Conservation (phyloP, 2,113 vertebrate genomes). For the Himantopus leucocephalus region DNA sequence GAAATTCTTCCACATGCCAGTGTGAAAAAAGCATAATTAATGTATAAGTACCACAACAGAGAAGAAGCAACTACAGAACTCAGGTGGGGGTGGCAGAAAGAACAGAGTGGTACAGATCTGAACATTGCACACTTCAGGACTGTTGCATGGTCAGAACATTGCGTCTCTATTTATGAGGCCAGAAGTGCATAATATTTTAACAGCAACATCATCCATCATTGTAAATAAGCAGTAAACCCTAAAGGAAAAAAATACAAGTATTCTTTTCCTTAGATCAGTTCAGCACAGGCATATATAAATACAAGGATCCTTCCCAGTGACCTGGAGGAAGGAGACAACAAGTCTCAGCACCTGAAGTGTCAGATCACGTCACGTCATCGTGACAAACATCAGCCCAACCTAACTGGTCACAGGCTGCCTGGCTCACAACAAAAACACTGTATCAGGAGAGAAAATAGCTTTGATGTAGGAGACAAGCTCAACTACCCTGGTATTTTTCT, state of each 20-base stretch:
- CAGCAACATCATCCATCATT: background rate
- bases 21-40: background rate
- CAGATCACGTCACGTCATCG: background rate
- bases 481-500: background rate
- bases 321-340: background rate
- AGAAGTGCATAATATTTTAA: background rate
- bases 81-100: background rate
- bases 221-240: background rate
- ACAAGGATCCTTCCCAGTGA: background rate
- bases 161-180: background rate
- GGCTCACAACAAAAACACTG: background rate
- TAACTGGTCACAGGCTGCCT: background rate
- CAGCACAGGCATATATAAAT: background rate
- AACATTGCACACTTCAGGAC: background rate
- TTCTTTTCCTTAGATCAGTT: background rate
- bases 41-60: background rate
- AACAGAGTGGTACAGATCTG: background rate
- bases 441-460: background rate
- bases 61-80: background rate
- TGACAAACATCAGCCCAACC: background rate
- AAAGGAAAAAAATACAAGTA: background rate
- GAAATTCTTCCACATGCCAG: background rate
- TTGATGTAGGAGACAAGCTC: fast-evolving
- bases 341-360: background rate
- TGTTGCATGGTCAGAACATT: background rate